Conservation (phyloP, 2,888 invertebrate species). For the Tachina grossa region DNA sequence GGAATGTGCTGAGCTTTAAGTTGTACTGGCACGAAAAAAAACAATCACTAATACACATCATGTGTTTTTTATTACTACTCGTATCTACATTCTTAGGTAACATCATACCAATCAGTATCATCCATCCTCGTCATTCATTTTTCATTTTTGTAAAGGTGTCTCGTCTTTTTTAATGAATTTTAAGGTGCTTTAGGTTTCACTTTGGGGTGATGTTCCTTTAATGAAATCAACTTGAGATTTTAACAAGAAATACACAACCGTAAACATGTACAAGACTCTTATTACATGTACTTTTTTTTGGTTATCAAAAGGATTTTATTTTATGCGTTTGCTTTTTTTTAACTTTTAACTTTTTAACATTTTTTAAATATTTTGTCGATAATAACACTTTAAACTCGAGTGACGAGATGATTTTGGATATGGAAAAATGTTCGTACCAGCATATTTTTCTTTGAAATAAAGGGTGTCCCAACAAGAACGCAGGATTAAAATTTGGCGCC, state of each 20-base stretch:
- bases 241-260: conserved; percentile 36
- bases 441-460: neutral
- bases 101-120: conserved; percentile 44
- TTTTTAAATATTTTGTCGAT: conserved; percentile 26
- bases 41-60: conserved; percentile 12
- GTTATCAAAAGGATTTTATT: neutral
- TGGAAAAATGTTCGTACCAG: neutral
- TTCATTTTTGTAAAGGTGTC: conserved; percentile 28
- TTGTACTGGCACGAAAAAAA: conserved; percentile 36
- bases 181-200: conserved; percentile 47
- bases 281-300: conserved; percentile 21
- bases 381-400: conserved; percentile 35
- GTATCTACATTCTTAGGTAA: conserved; percentile 61
- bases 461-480: too few relatives aligned
- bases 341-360: conserved; percentile 24
- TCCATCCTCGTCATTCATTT: conserved; percentile 11
- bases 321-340: neutral
- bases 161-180: conserved; percentile 34
- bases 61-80: conserved; percentile 1
- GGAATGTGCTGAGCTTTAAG: conserved; percentile 61
- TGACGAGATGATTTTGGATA: conserved; percentile 3
- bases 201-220: neutral
- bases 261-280: conserved; percentile 36
- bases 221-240: conserved; percentile 39
- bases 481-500: too few relatives aligned